phyloP scores from a whole-genome alignment of 2,888 invertebrate species.

The Pimpla rufipes region DNA sequence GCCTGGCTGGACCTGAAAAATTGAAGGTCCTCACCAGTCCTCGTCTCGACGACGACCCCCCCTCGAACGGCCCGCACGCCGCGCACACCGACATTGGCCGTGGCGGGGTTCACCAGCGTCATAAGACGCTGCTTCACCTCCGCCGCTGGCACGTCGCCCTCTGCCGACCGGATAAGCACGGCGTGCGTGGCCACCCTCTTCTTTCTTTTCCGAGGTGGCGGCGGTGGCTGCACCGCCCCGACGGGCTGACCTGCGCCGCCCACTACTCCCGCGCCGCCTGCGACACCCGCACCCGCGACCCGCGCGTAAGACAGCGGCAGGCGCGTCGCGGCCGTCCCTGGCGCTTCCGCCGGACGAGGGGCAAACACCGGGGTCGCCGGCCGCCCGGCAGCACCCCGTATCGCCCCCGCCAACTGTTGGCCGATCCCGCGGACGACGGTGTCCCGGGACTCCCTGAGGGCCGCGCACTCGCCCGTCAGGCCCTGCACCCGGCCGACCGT shows the following conservation, averaged over 20 bases:
- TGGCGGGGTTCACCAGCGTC: slow-evolving; percentile 13
- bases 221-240: too few species aligned
- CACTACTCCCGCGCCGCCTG: too few species aligned
- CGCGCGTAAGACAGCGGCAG: background rate
- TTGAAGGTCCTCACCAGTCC: background rate
- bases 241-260: too few species aligned
- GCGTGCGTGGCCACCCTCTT: background rate
- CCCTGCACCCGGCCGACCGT: background rate
- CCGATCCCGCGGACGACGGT: background rate
- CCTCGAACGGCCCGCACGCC: background rate
- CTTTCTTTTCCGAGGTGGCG: background rate
- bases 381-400: too few species aligned
- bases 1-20: slow-evolving; percentile 16
- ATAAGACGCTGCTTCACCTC: slow-evolving; percentile 3
- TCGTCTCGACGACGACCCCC: slow-evolving; percentile 23
- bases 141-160: background rate
- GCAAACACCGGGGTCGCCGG: background rate
- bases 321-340: too few species aligned
- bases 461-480: background rate
- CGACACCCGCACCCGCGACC: background rate
- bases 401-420: background rate
- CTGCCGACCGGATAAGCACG: background rate
- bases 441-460: background rate
- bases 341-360: too few species aligned
- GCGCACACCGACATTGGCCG: slow-evolving; percentile 17